Evolutionary conservation across 2,113 vertebrate genomes (phyloP).

Genomic region (Nettapus auritus): DNA sequence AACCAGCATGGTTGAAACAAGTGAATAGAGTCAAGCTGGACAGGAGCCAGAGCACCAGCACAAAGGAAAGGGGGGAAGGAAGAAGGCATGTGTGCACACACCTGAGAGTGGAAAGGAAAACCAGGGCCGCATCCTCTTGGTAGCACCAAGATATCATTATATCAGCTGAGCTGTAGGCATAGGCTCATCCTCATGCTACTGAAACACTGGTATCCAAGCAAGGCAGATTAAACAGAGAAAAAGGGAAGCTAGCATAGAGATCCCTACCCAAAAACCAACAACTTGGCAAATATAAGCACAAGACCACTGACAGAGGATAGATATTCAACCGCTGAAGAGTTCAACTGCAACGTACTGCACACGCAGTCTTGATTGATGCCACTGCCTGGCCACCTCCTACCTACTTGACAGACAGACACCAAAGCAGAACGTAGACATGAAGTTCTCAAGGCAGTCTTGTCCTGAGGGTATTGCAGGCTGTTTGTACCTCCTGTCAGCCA

Average conservation of each 20-base stretch:
- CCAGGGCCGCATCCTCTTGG: background rate
- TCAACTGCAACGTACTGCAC: background rate
- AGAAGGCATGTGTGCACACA: background rate
- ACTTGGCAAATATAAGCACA: background rate
- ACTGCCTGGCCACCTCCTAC: background rate
- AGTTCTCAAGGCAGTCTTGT: background rate
- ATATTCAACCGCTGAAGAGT: background rate
- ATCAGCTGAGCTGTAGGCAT: background rate
- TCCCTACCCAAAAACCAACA: background rate
- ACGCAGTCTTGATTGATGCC: background rate
- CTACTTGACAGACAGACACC: background rate
- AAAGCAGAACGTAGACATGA: background rate
- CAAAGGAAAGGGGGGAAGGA: background rate
- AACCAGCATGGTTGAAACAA: background rate
- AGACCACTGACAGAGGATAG: background rate
- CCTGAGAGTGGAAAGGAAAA: background rate
- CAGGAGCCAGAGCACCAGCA: background rate
- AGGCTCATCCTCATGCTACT: background rate
- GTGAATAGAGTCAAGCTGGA: background rate
- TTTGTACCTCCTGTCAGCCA: background rate
- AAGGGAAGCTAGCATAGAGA: background rate
- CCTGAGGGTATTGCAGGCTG: background rate
- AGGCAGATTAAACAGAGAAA: background rate
- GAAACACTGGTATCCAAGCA: background rate
- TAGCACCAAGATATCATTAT: fast-evolving